Evolutionary conservation across 2,113 vertebrate genomes (phyloP), one percentile per base, ranked within the genome.

Genomic region (Hemibagrus wyckioides): DNA sequence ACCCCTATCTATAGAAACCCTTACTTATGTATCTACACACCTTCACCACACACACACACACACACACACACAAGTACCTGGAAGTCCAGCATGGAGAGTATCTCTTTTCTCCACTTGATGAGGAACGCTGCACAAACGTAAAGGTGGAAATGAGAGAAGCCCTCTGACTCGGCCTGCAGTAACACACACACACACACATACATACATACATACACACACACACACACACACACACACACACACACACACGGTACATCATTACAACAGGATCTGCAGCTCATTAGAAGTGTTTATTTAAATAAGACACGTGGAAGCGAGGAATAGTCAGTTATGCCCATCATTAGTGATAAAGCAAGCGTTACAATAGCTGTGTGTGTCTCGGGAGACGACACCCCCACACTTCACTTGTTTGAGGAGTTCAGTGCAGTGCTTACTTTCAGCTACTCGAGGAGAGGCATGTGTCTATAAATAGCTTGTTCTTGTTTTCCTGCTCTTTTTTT

Each of bases 101-200:
- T 97, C 91, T 97, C 97, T 86, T 97, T 97, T 73, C 97, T 91
- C 97, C 97, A 97, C 92, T 97, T 96, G 92, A 97, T 96, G 93
- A 97, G 90, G 94, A 97, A 97, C 84, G 97, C 97, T 3, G 97
- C 96, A 0, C 97, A 97, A 90, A 97, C 96, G 0, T 97, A 97
- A 48, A 97, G 95, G 89, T 97, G 97, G 92, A 97, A 97, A 88
- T 97, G 97, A 8, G 96, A 97, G 92, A 97, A 97, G 11, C 97
- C 97, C 89, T 97, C 96, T 0, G 96, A 95, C 91, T 97, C 97
- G 4, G 97, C 96, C 97, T 97, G 77, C 25, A 59, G 56, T 41
- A 41, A 83, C 36, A 89, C 44, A 48, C 44, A 44, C 6, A 6
- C 6, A 57, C 30, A 80, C 79, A 39, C 48, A 79, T 48, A 80